Base-by-base conservation (phyloP, 1,140 invertebrate species). In the Lepidotrigona ventralis region DNA sequence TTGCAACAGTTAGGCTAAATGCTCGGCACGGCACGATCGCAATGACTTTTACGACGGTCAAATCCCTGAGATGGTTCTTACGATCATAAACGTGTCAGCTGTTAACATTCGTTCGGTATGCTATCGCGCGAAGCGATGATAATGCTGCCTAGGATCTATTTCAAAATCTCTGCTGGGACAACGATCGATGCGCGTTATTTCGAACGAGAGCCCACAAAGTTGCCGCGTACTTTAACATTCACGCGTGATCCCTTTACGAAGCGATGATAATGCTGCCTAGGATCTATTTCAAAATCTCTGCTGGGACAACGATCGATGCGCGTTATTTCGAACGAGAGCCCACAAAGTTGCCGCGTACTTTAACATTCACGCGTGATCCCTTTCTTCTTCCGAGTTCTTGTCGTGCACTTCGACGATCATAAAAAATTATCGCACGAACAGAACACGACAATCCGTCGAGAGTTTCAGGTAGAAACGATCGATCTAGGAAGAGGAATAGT, bases 1-100 rank as follows among this genome's bases (percentile, higher is more conserved):
- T n/a, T 66, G 90, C 88, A 90, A 92, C 89, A 86, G 90, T 6
- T 46, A 46, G 39, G 39, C 91, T 92, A 92, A 86, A 92, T 93
- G 91, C 90, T 87, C 87, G 83, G 90, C 87, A 82, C 21, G 85
- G n/a, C n/a, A n/a, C 92, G 91, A 92, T 93, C 90, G 90, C 90
- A 91, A 92, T 92, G 91, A 90, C 85, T 92, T 93, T 92, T 92
- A 92, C 91, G 91, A 93, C 91, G 91, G 89, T 89, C 89, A 64
- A 60, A 81, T 70, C 84, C 53, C 81, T 85, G 71, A 86, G 85
- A 75, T 81, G 88, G 88, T 87, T 86, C 87, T 90, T 87, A 88
- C 88, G 89, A 90, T 91, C 92, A 91, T 93, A 93, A 93, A 92
- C 88, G 56, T 90, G 82, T 84, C 84, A 71, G 80, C 70, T 66